phyloP scores from a whole-genome alignment of 2,888 invertebrate genomes.

The Drosophila meridionalis region DNA sequence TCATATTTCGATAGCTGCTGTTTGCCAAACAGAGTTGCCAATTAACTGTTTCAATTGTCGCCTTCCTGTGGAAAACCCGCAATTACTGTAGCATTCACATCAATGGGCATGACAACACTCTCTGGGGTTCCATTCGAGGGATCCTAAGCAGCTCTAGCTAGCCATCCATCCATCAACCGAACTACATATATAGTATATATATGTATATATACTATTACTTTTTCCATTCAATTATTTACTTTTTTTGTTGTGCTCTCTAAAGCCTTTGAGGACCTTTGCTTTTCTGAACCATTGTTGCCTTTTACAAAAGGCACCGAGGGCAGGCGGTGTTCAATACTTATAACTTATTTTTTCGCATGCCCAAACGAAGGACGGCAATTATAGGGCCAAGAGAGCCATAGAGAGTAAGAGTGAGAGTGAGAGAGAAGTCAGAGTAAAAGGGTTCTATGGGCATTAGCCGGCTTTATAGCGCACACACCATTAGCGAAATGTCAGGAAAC shows the following conservation, averaged over 20 bases:
- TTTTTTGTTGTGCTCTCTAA: constrained; percentile 12
- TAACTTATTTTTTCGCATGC: constrained; percentile 46
- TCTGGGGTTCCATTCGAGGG: constrained; percentile 18
- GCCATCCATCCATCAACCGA: constrained; percentile 26
- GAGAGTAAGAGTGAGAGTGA: not conserved
- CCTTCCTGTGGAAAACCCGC: constrained; percentile 46
- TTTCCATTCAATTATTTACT: constrained; percentile 58
- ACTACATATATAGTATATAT: not conserved
- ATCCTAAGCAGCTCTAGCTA: constrained; percentile 11
- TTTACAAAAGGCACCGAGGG: constrained; percentile 35
- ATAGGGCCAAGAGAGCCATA: constrained; percentile 28
- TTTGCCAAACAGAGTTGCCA: constrained; percentile 51
- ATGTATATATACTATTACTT: constrained; percentile 44
- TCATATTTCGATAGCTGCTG: constrained; percentile 13
- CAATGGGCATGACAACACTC: constrained; percentile 32
- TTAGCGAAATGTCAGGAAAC: constrained; percentile 54
- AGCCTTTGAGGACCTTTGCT: constrained; percentile 36
- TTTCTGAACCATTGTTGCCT: constrained; percentile 40
- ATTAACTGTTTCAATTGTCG: constrained; percentile 59
- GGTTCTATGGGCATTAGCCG: constrained; percentile 62
- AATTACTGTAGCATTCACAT: constrained; percentile 42
- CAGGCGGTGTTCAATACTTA: constrained; percentile 35
- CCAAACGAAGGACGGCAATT: constrained; percentile 51
- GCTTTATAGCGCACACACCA: constrained; percentile 66
- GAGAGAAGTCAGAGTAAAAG: constrained; percentile 30